A percentile compares a stretch with the other conserved stretches of the same genome.
phyloP scores from a whole-genome alignment of 2,888 invertebrate species.

The Chorisops tibialis region DNA sequence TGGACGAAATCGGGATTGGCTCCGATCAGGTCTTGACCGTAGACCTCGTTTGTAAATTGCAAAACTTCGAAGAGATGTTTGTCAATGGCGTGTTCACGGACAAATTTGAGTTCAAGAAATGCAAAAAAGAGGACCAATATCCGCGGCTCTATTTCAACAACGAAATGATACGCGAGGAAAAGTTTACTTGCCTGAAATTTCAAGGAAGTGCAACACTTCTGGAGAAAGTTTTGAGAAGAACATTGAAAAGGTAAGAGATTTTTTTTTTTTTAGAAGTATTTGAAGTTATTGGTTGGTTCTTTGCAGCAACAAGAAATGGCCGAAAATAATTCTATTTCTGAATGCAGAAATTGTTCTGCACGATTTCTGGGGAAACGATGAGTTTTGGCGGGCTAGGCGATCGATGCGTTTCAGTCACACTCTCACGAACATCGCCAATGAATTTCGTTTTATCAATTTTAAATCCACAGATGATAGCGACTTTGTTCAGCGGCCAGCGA shows the following conservation, averaged over 20 bases:
- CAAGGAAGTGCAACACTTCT: constrained; percentile 73
- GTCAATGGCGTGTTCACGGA: constrained; percentile 76
- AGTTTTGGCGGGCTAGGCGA: constrained; percentile 82
- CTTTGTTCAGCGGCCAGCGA: constrained; percentile 56
- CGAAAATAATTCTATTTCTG: constrained; percentile 41
- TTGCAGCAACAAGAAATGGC: constrained; percentile 6
- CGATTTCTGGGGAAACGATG: constrained; percentile 75
- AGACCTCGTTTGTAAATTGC: constrained; percentile 75
- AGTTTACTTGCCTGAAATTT: constrained; percentile 67
- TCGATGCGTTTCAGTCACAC: constrained; percentile 85
- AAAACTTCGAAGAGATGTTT: constrained; percentile 84
- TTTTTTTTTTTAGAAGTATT: background rate
- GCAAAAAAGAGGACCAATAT: constrained; percentile 45
- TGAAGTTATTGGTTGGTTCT: background rate
- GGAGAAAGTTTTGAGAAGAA: constrained; percentile 56
- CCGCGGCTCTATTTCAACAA: constrained; percentile 66
- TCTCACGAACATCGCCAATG: constrained; percentile 64
- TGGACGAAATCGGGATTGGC: constrained; percentile 57
- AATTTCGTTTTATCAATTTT: constrained; percentile 62
- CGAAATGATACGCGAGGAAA: constrained; percentile 57
- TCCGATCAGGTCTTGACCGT: constrained; percentile 51
- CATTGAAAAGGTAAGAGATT: constrained; percentile 1
- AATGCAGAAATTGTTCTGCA: constrained; percentile 86
- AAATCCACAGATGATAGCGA: constrained; percentile 62
- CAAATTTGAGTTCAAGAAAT: constrained; percentile 66